Conservation (phyloP, 2,797 vertebrate genomes). For the Sardinella longiceps region DNA sequence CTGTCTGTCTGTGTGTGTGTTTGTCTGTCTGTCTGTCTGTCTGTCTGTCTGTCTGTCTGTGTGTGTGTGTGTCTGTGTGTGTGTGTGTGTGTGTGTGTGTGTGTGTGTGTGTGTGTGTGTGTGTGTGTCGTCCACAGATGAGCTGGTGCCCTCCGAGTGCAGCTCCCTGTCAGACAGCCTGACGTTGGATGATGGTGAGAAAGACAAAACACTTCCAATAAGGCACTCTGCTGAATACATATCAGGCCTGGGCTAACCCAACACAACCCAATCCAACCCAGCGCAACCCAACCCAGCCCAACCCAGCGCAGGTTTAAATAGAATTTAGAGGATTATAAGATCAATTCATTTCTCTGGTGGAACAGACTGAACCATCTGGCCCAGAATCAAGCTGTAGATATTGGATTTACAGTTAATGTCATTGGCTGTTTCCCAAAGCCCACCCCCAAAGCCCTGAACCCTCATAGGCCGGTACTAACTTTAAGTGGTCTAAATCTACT, state of each 20-base stretch:
- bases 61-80: not conserved
- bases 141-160: constrained; percentile 87
- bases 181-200: constrained; percentile 89
- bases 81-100: not conserved
- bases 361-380: not conserved
- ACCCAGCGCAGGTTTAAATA: not conserved
- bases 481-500: too few species aligned
- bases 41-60: not conserved
- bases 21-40: not conserved
- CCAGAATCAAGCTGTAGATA: not conserved
- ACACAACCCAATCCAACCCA: not conserved
- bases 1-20: too few species aligned
- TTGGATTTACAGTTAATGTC: not conserved
- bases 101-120: not conserved
- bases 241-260: not conserved
- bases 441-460: too few species aligned
- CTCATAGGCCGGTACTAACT: too few species aligned
- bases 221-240: constrained; percentile 4
- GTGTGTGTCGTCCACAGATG: constrained; percentile 77
- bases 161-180: constrained; percentile 90
- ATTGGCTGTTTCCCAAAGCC: not conserved
- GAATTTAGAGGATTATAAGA: not conserved
- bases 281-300: not conserved
- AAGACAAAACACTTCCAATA: constrained; percentile 35
- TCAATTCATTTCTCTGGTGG: not conserved